Percentiles rank a stretch among this genome's conserved stretches.
phyloP scores from a whole-genome alignment of 1,140 invertebrate species.

The Bombus pyrosoma region DNA sequence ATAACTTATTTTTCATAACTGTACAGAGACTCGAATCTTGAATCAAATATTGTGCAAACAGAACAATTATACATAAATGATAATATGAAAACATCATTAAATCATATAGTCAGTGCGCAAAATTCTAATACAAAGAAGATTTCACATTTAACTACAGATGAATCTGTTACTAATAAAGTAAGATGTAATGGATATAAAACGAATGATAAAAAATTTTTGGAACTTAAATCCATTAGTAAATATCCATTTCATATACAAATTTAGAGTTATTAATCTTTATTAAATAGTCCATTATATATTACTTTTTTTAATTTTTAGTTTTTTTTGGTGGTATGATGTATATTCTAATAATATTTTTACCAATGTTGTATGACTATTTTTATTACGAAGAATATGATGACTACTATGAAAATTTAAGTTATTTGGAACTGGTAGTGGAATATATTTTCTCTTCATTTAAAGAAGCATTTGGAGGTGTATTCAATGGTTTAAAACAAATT shows the following conservation, averaged over 20 bases:
- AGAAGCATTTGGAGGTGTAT: conserved; percentile 71
- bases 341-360: conserved; percentile 68
- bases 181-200: conserved; percentile 43
- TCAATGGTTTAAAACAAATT: conserved; percentile 64
- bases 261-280: not conserved
- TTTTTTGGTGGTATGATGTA: conserved; percentile 72
- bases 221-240: conserved; percentile 69
- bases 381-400: conserved; percentile 70
- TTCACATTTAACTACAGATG: not conserved
- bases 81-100: conserved; percentile 48
- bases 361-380: conserved; percentile 73
- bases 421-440: conserved; percentile 68
- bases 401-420: conserved; percentile 70
- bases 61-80: conserved; percentile 47
- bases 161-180: conserved; percentile 26
- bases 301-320: conserved; percentile 57
- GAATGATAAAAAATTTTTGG: conserved; percentile 56
- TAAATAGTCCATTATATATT: not conserved
- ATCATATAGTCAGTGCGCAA: conserved; percentile 35
- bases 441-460: conserved; percentile 73
- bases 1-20: conserved; percentile 3
- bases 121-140: conserved; percentile 41
- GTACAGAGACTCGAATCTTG: conserved; percentile 47
- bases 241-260: not conserved
- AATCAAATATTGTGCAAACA: conserved; percentile 49